Conservation (phyloP, 1,140 invertebrate genomes). For the Ruditapes philippinarum region DNA sequence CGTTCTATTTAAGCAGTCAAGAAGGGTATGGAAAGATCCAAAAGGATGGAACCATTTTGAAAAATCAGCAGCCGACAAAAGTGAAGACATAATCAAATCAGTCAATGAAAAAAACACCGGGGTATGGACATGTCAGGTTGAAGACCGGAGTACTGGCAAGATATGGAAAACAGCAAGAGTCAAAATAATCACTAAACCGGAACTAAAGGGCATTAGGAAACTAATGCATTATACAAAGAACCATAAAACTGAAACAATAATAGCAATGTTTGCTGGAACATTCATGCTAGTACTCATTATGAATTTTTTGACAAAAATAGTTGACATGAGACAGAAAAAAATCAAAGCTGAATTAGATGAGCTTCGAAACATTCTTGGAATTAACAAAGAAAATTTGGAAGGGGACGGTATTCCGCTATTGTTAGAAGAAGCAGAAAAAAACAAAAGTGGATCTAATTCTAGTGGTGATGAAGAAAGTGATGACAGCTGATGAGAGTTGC, state of each 20-base stretch:
- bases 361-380: constrained; percentile 21
- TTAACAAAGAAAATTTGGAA: not conserved
- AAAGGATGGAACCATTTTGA: not conserved
- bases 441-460: not conserved
- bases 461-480: no score
- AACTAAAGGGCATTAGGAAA: not conserved
- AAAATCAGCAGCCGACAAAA: not conserved
- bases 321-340: constrained; percentile 35
- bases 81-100: not conserved
- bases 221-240: not conserved
- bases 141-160: not conserved
- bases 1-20: constrained; percentile 22
- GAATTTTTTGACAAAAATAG: constrained; percentile 5
- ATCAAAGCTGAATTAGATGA: constrained; percentile 38
- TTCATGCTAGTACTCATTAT: constrained; percentile 23
- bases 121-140: constrained; percentile 28
- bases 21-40: constrained; percentile 8
- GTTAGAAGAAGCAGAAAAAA: not conserved
- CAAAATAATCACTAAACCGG: constrained; percentile 14
- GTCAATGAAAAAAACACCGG: not conserved
- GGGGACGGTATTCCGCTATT: constrained; percentile 11
- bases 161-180: constrained; percentile 44
- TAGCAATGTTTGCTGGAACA: not conserved
- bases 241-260: not conserved
- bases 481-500: not conserved